phyloP scores from a whole-genome alignment of 2,113 vertebrate species.

The Egretta garzetta region DNA sequence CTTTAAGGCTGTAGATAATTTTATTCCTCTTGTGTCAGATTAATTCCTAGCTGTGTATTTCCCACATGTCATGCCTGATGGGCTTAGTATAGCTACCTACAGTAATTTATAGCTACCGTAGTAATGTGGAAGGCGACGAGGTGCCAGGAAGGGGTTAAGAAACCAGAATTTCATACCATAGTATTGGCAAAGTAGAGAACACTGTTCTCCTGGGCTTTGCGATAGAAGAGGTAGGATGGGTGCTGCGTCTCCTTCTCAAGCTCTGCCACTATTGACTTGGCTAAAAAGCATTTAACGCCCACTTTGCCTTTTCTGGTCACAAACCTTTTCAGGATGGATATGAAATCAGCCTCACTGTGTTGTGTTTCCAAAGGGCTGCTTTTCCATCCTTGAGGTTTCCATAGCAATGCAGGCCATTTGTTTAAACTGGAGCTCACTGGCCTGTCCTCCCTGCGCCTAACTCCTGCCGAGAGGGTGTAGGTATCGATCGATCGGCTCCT shows the following conservation, averaged over 20 bases:
- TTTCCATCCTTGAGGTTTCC: slow-evolving; percentile 58
- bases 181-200: background rate
- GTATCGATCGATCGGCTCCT: background rate
- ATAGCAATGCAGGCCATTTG: slow-evolving; percentile 58
- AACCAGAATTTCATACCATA: background rate
- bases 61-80: background rate
- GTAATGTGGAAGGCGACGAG: background rate
- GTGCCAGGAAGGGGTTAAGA: slow-evolving; percentile 2
- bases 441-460: background rate
- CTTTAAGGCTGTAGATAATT: background rate
- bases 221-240: background rate
- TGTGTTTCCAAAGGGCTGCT: slow-evolving; percentile 35
- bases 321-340: slow-evolving; percentile 49
- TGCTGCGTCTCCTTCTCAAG: slow-evolving; percentile 13
- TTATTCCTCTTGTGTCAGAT: background rate
- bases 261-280: slow-evolving; percentile 28
- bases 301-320: slow-evolving; percentile 74
- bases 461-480: background rate
- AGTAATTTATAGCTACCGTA: background rate
- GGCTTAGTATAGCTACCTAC: background rate
- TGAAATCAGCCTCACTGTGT: slow-evolving; percentile 1
- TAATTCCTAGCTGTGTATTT: background rate
- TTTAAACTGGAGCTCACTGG: background rate
- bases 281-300: slow-evolving; percentile 33
- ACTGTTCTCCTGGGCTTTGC: background rate